phyloP scores from a whole-genome alignment of 2,113 vertebrate genomes.

The Phyllostomus discolor region DNA sequence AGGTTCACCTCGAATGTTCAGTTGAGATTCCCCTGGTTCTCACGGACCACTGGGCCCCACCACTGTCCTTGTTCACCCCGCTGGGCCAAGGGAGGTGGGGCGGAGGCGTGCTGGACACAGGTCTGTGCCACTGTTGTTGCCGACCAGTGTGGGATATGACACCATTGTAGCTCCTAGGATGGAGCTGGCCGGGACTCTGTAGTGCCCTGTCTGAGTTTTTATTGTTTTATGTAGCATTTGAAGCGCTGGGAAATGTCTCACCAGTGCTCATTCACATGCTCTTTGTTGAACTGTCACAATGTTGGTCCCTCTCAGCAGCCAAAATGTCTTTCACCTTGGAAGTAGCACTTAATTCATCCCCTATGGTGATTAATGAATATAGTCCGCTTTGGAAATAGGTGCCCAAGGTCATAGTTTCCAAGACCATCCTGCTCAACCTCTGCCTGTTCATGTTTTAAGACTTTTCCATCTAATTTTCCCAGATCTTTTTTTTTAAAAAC shows the following conservation, averaged over 20 bases:
- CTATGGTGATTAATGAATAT: neutral
- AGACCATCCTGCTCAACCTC: neutral
- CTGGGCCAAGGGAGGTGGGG: neutral
- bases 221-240: neutral
- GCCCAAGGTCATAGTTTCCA: neutral
- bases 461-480: neutral
- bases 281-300: neutral
- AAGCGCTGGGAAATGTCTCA: neutral
- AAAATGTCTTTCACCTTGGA: neutral
- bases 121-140: neutral
- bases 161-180: neutral
- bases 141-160: neutral
- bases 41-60: neutral
- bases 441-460: neutral
- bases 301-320: neutral
- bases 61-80: fast-evolving
- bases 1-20: neutral
- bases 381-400: neutral
- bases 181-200: neutral
- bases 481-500: neutral
- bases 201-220: neutral
- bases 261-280: neutral
- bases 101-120: fast-evolving
- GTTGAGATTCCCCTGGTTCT: neutral
- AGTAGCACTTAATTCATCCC: neutral